Evolutionary conservation across 2,888 invertebrate genomes (phyloP).

Genomic region (Matsumyia berberina): DNA sequence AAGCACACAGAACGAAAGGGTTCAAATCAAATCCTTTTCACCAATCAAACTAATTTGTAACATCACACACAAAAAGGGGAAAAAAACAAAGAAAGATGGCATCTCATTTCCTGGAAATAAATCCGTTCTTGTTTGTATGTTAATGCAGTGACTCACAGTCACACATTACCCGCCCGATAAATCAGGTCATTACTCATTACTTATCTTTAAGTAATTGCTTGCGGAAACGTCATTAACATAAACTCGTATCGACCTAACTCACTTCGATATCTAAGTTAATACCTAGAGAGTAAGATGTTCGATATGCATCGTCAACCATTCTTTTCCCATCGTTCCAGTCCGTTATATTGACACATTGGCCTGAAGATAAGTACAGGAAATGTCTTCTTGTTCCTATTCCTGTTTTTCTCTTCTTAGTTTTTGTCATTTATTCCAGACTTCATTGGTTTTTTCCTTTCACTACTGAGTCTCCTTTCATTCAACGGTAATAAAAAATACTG

Average conservation of each 20-base stretch:
- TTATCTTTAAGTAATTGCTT: slow-evolving; percentile 56
- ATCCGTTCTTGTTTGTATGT: slow-evolving; percentile 17
- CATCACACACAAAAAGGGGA: slow-evolving; percentile 12
- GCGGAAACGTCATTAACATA: slow-evolving; percentile 61
- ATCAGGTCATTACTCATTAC: slow-evolving; percentile 46
- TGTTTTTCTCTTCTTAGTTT: slow-evolving; percentile 21
- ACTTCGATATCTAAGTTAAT: slow-evolving; percentile 63
- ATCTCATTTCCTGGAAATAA: slow-evolving; percentile 69
- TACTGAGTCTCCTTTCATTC: too few species aligned
- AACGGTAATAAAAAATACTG: not conserved
- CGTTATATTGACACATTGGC: slow-evolving; percentile 29
- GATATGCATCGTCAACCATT: not conserved
- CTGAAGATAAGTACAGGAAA: slow-evolving; percentile 27
- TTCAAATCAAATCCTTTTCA: not conserved
- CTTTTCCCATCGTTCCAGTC: slow-evolving; percentile 15
- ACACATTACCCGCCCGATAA: slow-evolving; percentile 33
- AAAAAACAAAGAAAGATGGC: slow-evolving; percentile 29
- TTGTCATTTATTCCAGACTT: not conserved
- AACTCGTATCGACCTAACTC: slow-evolving; percentile 27
- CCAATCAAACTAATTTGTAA: slow-evolving; percentile 21
- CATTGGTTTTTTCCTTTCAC: slow-evolving; percentile 6
- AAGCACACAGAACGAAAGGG: too few species aligned
- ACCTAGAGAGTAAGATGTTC: not conserved
- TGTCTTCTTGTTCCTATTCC: slow-evolving; percentile 43
- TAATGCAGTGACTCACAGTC: slow-evolving; percentile 48